Evolutionary conservation across 2,113 vertebrate species (phyloP).

Genomic region (Galbula dea): DNA sequence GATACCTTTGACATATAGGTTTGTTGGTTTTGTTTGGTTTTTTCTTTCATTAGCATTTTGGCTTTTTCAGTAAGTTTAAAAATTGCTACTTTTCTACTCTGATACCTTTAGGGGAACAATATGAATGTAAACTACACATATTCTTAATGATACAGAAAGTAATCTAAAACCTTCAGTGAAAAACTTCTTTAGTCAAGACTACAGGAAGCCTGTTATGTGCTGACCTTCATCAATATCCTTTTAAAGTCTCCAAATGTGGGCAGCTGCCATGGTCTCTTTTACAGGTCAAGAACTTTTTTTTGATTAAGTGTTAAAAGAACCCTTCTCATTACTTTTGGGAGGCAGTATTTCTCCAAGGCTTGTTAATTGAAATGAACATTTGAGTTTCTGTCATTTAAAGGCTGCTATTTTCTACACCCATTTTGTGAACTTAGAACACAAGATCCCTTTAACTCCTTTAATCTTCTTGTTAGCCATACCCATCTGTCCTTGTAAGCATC

Average conservation of each 20-base stretch:
- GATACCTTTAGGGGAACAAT: neutral
- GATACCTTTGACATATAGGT: neutral
- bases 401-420: slow-evolving; percentile 25
- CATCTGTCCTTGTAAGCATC: slow-evolving; percentile 1
- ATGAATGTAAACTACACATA: neutral
- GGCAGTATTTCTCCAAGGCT: neutral
- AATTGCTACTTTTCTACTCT: neutral
- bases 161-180: neutral
- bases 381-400: neutral
- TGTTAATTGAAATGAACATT: slow-evolving; percentile 46
- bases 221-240: neutral
- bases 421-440: slow-evolving; percentile 29
- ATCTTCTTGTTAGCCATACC: slow-evolving; percentile 21
- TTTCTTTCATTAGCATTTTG: neutral
- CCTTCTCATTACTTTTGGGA: slow-evolving; percentile 22
- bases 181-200: neutral
- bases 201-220: neutral
- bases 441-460: slow-evolving; percentile 37
- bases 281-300: neutral
- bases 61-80: neutral
- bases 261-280: neutral
- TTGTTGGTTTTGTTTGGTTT: neutral
- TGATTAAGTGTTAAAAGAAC: slow-evolving; percentile 36
- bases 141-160: neutral
- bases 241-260: slow-evolving; percentile 4